phyloP scores from a whole-genome alignment of 2,113 vertebrate species.

The Pagrus major region DNA sequence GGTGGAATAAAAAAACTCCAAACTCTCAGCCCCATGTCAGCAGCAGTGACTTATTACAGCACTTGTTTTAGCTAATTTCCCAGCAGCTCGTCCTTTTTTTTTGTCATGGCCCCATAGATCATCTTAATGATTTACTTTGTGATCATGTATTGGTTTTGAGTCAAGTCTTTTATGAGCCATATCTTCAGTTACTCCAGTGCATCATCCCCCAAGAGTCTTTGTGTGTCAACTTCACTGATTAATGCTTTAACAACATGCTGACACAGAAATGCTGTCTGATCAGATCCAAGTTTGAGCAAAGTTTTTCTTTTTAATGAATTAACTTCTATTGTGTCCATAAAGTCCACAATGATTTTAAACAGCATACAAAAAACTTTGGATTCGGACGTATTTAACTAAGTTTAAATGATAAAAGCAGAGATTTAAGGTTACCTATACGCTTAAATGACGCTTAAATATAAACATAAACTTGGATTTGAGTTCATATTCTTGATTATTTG shows the following conservation, averaged over 20 bases:
- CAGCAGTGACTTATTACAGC: neutral
- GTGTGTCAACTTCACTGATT: conserved; percentile 6
- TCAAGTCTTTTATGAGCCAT: conserved; percentile 37
- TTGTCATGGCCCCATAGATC: conserved; percentile 44
- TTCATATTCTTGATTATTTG: neutral
- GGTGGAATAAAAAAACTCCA: conserved; percentile 5
- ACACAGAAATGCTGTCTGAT: conserved; percentile 11
- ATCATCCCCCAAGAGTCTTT: conserved; percentile 13
- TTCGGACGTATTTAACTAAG: neutral
- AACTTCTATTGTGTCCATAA: neutral
- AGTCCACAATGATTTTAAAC: neutral
- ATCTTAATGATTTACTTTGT: conserved; percentile 48
- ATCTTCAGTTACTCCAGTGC: neutral
- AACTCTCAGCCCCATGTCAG: neutral
- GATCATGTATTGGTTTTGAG: conserved; percentile 40
- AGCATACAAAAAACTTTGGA: neutral
- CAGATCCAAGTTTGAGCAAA: conserved; percentile 1
- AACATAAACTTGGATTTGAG: neutral
- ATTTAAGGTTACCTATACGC: neutral
- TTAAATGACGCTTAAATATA: neutral
- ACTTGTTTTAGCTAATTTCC: conserved; percentile 39
- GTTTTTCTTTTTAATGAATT: no score
- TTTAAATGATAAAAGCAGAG: neutral
- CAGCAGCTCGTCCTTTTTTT: conserved; percentile 32
- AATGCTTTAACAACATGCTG: conserved; percentile 13